Evolutionary conservation across 2,888 invertebrate species (phyloP), one percentile per base, ranked within the genome.

Genomic region (Eudasyphora cyanicolor): DNA sequence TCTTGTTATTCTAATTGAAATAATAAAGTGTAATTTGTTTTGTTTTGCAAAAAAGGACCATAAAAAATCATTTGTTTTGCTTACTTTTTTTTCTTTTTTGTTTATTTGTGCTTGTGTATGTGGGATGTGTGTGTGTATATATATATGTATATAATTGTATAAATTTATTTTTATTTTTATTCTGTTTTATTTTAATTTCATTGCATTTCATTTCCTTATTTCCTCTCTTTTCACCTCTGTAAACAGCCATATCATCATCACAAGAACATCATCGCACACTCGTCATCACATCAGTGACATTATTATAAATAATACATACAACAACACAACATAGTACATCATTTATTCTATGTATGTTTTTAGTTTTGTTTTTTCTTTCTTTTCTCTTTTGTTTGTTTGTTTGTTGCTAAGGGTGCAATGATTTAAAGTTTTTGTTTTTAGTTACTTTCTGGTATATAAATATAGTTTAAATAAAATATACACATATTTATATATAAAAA

Each of bases 191-290:
- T 60, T 64, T 38, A 42, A 24, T 45, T 64, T 42, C 42, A 19
- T 67, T 35, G 67, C 35, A 67, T 42, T 42, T 38, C 67, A 21
- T 67, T 67, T 67, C n/a, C 35, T 24, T 42, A 5, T 60, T n/a
- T 38, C 19, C 12, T 64, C n/a, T 67, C 42, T 38, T 38, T 42
- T 21, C 21, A 19, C 38, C 21, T 42, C 24, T 24, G 35, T 42
- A 67, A 67, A 67, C 67, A 67, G 67, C 67, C 67, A 67, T 67
- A 67, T 67, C 67, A 38, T 64, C 64, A 67, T 67, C 67, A 67
- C 67, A 67, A 67, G 67, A 42, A 38, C 35, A 38, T 64, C 60
- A 67, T 67, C 42, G 67, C 67, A 67, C 24, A 27, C 27, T 10
- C 5, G 8, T 6, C 5, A n/a, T 57, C 27, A 24, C 5, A 19